A percentile compares a stretch with the other conserved stretches of the same genome.
These are phyloP conservation scores for Hemicentrotus pulcherrimus DNA, from an alignment of 35 echinoderm and acorn worm species.

Conservation along the genomic window DNA sequence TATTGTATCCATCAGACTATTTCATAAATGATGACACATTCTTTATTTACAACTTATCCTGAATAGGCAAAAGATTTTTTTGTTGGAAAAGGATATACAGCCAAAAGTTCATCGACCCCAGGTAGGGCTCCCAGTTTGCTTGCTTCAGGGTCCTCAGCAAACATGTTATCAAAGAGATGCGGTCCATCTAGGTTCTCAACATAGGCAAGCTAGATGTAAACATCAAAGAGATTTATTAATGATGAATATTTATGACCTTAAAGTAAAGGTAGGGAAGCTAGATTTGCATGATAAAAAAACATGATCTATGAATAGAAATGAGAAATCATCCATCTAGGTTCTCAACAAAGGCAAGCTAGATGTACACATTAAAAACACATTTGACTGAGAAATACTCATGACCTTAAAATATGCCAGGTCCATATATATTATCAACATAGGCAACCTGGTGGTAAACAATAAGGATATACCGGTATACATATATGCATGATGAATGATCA, in stretches of 20 bases:
- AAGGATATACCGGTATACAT: no score
- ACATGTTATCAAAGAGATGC: conserved; percentile 97
- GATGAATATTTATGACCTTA: no score
- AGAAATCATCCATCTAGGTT: no score
- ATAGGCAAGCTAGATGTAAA: conserved; percentile 79
- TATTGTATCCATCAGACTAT: no score
- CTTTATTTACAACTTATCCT: no score
- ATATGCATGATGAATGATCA: not conserved
- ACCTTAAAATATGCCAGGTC: not conserved
- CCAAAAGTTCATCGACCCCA: conserved; percentile 93
- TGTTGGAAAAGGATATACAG: conserved; percentile 90
- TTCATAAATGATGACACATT: no score
- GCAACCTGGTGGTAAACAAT: not conserved
- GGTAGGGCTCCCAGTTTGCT: conserved; percentile 85
- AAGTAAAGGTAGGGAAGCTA: not conserved
- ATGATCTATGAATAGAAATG: no score
- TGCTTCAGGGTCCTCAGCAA: conserved; percentile 93
- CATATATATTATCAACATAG: not conserved
- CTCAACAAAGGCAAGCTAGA: not conserved
- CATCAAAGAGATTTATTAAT: not conserved
- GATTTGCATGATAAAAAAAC: not conserved
- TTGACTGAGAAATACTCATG: not conserved
- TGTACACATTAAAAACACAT: not conserved
- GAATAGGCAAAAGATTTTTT: no score
- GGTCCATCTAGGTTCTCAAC: conserved; percentile 97